Base-by-base conservation (phyloP, 92 coral and sea anemone species). In the Muricea muricata region DNA sequence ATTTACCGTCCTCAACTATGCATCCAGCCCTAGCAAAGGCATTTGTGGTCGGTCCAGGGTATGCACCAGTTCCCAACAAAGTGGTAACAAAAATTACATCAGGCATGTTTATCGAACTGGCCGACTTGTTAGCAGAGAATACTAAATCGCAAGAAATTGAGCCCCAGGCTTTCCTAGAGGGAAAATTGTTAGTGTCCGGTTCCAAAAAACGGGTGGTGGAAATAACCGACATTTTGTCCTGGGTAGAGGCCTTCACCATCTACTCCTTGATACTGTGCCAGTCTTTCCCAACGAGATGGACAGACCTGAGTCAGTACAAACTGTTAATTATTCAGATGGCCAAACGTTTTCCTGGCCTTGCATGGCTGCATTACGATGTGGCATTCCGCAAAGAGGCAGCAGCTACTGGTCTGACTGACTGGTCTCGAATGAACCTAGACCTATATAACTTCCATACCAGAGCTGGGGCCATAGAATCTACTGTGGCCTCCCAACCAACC, bases 351-450 rank as follows among this genome's bases (percentile, higher is more conserved):
- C 72, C 87, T 0, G 73, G 81, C n/a, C 75, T n/a, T 13, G 46
- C 87, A 2, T 83, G 87, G 87, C 25, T 83, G 0, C 68, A 82
- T 40, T n/a, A n/a, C n/a, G 86, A 82, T n/a, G 50, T 82, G n/a
- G 86, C 78, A 25, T 66, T 81, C 20, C 50, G 74, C 8, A 80
- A 61, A 35, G 75, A 80, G 10, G 84, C 60, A 0, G 84, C n/a
- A 0, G 75, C 85, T 0, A 6, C 75, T 23, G 75, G 85, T 11
- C 5, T 3, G 25, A 21, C 85, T 1, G 74, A 48, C 20, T 81
- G 79, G 86, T 81, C 86, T 18, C 37, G 33, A 30, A 81, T 81
- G 81, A 56, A 73, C 57, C 57, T 56, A 1, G 54, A 84, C 29
- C 42, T 67, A 28, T 84, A 84, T 25, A 84, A 73, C 6, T 84